Conservation (phyloP, 2,113 vertebrate species). For the Astur gentilis region DNA sequence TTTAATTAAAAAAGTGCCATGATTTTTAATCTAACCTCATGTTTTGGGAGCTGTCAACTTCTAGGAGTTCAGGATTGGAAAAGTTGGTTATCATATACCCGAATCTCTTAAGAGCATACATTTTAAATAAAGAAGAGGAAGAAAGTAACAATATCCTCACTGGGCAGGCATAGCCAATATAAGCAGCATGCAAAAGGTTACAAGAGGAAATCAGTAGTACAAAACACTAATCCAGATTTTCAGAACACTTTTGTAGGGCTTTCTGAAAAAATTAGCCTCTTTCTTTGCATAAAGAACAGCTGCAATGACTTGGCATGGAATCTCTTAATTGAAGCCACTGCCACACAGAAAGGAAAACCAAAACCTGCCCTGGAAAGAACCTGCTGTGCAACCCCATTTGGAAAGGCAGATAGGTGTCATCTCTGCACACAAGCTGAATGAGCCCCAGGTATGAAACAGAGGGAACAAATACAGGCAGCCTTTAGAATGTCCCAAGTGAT, state of each 20-base stretch:
- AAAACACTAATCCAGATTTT: background rate
- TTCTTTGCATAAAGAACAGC: background rate
- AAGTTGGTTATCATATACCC: background rate
- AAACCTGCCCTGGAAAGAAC: background rate
- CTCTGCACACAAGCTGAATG: background rate
- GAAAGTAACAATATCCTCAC: background rate
- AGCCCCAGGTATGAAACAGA: background rate
- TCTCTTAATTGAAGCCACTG: background rate
- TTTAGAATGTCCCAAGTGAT: background rate
- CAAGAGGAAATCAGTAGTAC: background rate
- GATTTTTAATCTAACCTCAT: background rate
- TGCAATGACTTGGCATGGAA: accelerated
- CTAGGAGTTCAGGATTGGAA: background rate
- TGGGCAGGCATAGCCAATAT: background rate
- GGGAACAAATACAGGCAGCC: background rate
- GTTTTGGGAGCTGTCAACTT: background rate
- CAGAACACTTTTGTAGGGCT: background rate
- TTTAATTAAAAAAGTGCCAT: background rate
- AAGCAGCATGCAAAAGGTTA: background rate
- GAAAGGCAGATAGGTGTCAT: background rate
- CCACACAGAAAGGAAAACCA: background rate
- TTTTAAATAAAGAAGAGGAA: background rate
- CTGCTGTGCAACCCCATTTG: background rate
- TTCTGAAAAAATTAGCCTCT: background rate
- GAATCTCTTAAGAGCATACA: background rate